A percentile compares a stretch with the other conserved stretches of the same genome.
phyloP scores from a whole-genome alignment of 2,888 invertebrate genomes.

The Hedya salicella region DNA sequence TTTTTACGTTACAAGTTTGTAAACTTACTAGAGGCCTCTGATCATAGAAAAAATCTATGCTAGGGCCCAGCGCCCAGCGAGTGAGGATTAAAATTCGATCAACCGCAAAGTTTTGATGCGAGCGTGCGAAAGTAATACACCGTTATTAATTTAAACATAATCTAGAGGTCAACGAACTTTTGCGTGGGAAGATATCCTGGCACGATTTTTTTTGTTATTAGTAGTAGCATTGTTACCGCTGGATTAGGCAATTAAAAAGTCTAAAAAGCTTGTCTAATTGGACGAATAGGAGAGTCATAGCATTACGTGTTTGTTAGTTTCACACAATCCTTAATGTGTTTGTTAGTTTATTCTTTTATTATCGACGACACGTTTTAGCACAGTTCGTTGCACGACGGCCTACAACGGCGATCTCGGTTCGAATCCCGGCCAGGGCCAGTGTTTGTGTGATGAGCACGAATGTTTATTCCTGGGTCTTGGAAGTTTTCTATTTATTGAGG shows the following conservation, averaged over 20 bases:
- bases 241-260: slow-evolving; percentile 8
- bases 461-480: too few species aligned
- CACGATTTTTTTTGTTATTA: slow-evolving; percentile 29
- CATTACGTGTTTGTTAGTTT: not conserved
- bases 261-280: not conserved
- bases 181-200: slow-evolving; percentile 26
- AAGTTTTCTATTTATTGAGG: too few species aligned
- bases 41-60: not conserved
- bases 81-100: slow-evolving; percentile 3
- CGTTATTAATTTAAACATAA: slow-evolving; percentile 36
- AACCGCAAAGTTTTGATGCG: not conserved
- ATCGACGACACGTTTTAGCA: too few species aligned
- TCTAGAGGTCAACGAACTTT: slow-evolving; percentile 35
- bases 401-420: too few species aligned
- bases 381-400: too few species aligned
- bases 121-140: slow-evolving; percentile 10
- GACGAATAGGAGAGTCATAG: not conserved
- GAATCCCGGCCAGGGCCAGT: too few species aligned
- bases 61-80: not conserved
- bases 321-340: too few species aligned
- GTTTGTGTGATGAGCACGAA: too few species aligned
- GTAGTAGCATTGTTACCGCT: slow-evolving; percentile 6
- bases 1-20: too few species aligned
- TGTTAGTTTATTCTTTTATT: too few species aligned
- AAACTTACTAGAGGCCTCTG: too few species aligned